A percentile compares a stretch with the other conserved stretches of the same genome.
Evolutionary conservation across 2,113 vertebrate genomes (phyloP).

Genomic region (Chaenogobius annularis): DNA sequence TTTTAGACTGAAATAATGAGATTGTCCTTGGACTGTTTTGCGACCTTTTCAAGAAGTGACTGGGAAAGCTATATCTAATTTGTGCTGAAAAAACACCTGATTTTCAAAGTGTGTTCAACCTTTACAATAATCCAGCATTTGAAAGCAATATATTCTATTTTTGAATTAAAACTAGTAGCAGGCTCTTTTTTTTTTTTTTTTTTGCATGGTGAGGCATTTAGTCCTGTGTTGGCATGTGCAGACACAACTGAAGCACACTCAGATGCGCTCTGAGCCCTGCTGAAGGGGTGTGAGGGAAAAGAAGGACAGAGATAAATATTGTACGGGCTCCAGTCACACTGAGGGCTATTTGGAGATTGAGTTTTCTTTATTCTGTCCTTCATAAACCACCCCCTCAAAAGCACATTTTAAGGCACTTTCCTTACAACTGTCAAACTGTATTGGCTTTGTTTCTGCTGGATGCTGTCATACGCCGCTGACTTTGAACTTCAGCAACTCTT

Average conservation of each 20-base stretch:
- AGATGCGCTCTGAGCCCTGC: conserved; percentile 22
- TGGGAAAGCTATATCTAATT: conserved; percentile 6
- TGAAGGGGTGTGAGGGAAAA: conserved; percentile 14
- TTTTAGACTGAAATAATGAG: conserved; percentile 7
- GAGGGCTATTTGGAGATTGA: conserved; percentile 23
- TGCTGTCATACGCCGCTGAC: conserved; percentile 26
- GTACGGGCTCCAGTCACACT: conserved; percentile 20
- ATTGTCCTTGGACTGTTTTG: conserved; percentile 5
- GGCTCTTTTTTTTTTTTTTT: too few relatives aligned
- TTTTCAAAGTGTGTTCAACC: conserved; percentile 22
- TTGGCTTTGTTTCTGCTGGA: conserved; percentile 21
- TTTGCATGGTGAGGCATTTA: conserved; percentile 34
- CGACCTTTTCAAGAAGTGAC: conserved; percentile 25
- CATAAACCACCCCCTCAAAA: conserved; percentile 12
- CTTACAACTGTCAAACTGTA: conserved; percentile 29
- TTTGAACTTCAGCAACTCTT: neutral
- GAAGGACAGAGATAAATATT: conserved; percentile 27
- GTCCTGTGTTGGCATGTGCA: conserved; percentile 43
- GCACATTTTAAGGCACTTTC: conserved; percentile 27
- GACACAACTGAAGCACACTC: conserved; percentile 30
- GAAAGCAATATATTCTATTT: neutral
- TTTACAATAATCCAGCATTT: conserved; percentile 18
- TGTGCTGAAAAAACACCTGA: neutral
- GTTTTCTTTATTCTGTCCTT: conserved; percentile 33
- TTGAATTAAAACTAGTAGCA: neutral